Conservation (phyloP, 2,113 vertebrate genomes). For the Pleuronectes platessa region DNA sequence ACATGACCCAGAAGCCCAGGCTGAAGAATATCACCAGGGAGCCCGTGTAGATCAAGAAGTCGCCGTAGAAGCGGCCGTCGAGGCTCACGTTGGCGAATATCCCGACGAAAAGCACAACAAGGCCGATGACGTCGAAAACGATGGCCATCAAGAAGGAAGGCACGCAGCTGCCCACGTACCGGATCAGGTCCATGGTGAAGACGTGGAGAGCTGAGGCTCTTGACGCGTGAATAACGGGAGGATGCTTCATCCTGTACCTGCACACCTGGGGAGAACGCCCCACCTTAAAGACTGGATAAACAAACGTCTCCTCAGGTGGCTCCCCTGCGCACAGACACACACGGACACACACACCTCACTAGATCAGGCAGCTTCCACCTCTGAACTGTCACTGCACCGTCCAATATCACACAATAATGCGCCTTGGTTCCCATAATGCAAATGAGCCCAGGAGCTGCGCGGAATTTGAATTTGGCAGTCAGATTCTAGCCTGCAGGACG, state of each 20-base stretch:
- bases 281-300: constrained; percentile 17
- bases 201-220: not conserved
- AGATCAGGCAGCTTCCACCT: not conserved
- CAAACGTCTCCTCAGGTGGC: constrained; percentile 2
- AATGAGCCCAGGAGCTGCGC: not conserved
- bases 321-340: not conserved
- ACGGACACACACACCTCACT: not conserved
- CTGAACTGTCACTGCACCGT: not conserved
- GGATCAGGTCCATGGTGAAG: constrained; percentile 21
- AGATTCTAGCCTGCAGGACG: not conserved
- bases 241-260: constrained; percentile 30
- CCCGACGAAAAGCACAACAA: constrained; percentile 77
- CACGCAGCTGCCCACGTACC: constrained; percentile 63
- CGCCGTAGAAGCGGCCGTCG: constrained; percentile 75
- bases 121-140: constrained; percentile 60
- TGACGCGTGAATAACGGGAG: constrained; percentile 26
- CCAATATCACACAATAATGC: not conserved
- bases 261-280: constrained; percentile 39
- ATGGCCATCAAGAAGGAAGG: constrained; percentile 62
- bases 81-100: constrained; percentile 73
- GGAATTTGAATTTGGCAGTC: constrained; percentile 19
- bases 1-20: constrained; percentile 79
- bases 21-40: constrained; percentile 76
- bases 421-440: not conserved
- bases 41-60: constrained; percentile 82